phyloP scores from a whole-genome alignment of 2,888 invertebrate genomes.

The Troides oblongomaculatus region DNA sequence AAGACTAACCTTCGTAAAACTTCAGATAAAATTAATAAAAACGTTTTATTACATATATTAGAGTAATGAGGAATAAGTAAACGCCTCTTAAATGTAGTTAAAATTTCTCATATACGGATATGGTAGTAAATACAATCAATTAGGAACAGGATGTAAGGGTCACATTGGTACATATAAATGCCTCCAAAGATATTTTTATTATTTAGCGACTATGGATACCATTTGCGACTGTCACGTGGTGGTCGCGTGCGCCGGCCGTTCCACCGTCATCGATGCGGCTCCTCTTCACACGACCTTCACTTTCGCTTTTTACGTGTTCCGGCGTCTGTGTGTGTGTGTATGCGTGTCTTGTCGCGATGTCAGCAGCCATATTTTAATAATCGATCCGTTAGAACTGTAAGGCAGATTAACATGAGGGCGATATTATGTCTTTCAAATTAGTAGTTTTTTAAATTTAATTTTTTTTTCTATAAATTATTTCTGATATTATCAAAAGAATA shows the following conservation, averaged over 20 bases:
- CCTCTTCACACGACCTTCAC: constrained; percentile 50
- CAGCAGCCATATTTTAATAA: constrained; percentile 17
- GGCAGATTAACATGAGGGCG: neutral
- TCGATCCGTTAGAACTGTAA: constrained; percentile 14
- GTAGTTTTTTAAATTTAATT: neutral
- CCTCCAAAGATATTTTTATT: neutral
- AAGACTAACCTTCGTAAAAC: too few relatives aligned
- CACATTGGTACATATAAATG: neutral
- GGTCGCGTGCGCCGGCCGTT: constrained; percentile 14
- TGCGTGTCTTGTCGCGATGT: constrained; percentile 17
- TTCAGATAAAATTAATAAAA: too few relatives aligned
- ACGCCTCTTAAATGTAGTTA: too few relatives aligned
- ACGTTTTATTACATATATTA: too few relatives aligned
- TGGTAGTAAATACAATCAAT: too few relatives aligned
- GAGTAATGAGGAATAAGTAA: too few relatives aligned
- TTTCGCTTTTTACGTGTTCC: constrained; percentile 46
- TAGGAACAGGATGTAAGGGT: neutral
- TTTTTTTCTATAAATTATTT: neutral
- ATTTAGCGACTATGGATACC: neutral
- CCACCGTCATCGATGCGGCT: constrained; percentile 36
- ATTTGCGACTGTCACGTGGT: neutral
- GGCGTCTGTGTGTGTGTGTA: constrained; percentile 15
- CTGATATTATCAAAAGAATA: neutral
- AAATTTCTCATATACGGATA: too few relatives aligned
- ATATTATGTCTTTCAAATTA: neutral